phyloP scores from a whole-genome alignment of 2,113 vertebrate genomes.

The Poeciliopsis prolifica region DNA sequence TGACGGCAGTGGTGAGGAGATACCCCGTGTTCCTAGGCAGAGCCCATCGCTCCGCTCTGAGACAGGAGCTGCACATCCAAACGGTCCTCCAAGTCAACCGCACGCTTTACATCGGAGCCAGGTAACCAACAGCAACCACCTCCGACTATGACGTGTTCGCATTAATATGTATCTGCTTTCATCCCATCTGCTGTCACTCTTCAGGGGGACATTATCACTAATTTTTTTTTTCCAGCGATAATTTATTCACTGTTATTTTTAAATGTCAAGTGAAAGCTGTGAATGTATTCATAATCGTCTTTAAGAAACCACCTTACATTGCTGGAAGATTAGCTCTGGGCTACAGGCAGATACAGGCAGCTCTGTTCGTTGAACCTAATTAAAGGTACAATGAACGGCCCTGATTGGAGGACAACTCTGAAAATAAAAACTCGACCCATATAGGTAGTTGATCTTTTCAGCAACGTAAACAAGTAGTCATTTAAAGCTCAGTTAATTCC shows the following conservation, averaged over 20 bases:
- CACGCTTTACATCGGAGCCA: constrained; percentile 94
- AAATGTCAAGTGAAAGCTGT: constrained; percentile 56
- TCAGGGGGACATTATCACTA: constrained; percentile 36
- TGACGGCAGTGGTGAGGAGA: constrained; percentile 85
- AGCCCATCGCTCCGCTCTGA: constrained; percentile 78
- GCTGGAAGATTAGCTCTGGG: not conserved
- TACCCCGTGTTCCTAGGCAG: constrained; percentile 92
- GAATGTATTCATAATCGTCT: constrained; percentile 22
- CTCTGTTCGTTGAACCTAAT: not conserved
- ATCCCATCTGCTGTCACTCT: constrained; percentile 66
- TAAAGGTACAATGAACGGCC: no score
- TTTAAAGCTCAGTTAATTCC: no score
- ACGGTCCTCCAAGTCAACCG: constrained; percentile 92
- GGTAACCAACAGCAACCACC: constrained; percentile 81
- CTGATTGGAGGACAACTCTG: no score
- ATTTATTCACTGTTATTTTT: constrained; percentile 29
- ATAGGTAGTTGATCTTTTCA: no score
- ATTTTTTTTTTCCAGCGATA: constrained; percentile 16
- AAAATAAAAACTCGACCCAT: no score
- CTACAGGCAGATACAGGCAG: not conserved
- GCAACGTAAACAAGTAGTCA: no score
- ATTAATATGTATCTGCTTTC: constrained; percentile 63
- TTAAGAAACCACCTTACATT: not conserved
- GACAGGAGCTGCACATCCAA: constrained; percentile 88
- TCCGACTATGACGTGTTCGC: constrained; percentile 53